Conservation (phyloP, 2,797 vertebrate genomes). For the Ptychobarbus kaznakovi region DNA sequence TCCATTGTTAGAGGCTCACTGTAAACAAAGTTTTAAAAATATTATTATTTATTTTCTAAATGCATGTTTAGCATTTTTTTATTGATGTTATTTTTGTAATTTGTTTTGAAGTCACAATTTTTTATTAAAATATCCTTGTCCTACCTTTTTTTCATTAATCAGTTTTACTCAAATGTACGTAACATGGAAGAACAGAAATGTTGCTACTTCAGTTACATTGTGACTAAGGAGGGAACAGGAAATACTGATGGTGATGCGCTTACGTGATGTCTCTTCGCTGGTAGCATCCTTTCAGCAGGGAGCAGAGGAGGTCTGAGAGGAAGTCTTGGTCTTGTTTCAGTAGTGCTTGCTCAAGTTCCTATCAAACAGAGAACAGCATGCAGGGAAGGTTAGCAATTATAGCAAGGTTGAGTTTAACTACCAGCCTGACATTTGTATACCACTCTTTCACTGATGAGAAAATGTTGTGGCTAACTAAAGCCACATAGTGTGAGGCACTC, state of each 20-base stretch:
- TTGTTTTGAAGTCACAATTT: background rate
- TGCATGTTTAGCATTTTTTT: background rate
- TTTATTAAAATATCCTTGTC: background rate
- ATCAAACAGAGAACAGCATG: constrained; percentile 49
- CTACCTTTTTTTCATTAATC: background rate
- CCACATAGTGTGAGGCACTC: background rate
- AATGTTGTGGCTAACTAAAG: background rate
- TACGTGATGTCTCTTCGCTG: constrained; percentile 97
- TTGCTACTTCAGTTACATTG: background rate
- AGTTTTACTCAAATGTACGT: background rate
- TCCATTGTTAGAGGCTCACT: background rate
- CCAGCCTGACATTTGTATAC: constrained; percentile 14
- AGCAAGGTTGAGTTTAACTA: constrained; percentile 23
- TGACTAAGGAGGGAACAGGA: background rate
- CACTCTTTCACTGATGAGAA: constrained; percentile 27
- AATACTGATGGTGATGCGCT: constrained; percentile 69
- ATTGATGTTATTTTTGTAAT: background rate
- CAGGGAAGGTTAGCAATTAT: constrained; percentile 49
- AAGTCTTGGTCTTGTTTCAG: constrained; percentile 91
- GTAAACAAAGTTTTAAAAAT: background rate
- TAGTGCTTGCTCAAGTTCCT: constrained; percentile 97
- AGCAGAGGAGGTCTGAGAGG: constrained; percentile 91
- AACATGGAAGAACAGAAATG: background rate
- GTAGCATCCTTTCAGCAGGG: constrained; percentile 96
- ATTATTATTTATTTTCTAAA: background rate